phyloP scores from a whole-genome alignment of 2,797 vertebrate species.

The Limosa lapponica region DNA sequence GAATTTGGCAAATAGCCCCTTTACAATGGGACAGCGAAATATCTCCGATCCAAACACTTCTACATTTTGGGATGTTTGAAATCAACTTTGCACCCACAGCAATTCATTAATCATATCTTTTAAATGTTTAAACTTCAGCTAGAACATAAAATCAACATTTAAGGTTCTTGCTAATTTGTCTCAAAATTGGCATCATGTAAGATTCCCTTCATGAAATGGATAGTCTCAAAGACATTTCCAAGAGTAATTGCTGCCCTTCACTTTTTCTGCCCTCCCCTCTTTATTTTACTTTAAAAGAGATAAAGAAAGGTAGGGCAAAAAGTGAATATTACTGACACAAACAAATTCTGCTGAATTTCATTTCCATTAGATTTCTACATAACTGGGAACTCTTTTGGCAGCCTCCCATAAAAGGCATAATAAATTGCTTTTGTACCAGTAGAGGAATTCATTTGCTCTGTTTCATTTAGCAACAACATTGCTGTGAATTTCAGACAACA shows the following conservation, averaged over 20 bases:
- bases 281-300: conserved; percentile 34
- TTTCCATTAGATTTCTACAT: conserved; percentile 73
- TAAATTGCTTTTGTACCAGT: conserved; percentile 77
- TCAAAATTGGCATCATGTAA: conserved; percentile 32
- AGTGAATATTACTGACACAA: conserved; percentile 40
- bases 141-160: conserved; percentile 38
- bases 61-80: conserved; percentile 46
- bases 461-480: conserved; percentile 77
- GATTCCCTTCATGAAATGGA: not conserved
- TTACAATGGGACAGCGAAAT: conserved; percentile 7
- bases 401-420: conserved; percentile 70
- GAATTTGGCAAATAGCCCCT: conserved; percentile 56
- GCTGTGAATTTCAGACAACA: conserved; percentile 72
- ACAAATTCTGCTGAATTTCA: conserved; percentile 67
- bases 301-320: conserved; percentile 52
- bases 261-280: conserved; percentile 1
- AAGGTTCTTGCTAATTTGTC: conserved; percentile 38
- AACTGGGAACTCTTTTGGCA: conserved; percentile 76
- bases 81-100: conserved; percentile 29
- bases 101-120: conserved; percentile 47
- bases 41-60: conserved; percentile 1
- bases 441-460: conserved; percentile 75
- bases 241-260: conserved; percentile 32
- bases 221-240: conserved; percentile 9
- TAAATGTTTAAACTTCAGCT: conserved; percentile 55